phyloP scores from a whole-genome alignment of 2,113 vertebrate species.

The Pipa parva region DNA sequence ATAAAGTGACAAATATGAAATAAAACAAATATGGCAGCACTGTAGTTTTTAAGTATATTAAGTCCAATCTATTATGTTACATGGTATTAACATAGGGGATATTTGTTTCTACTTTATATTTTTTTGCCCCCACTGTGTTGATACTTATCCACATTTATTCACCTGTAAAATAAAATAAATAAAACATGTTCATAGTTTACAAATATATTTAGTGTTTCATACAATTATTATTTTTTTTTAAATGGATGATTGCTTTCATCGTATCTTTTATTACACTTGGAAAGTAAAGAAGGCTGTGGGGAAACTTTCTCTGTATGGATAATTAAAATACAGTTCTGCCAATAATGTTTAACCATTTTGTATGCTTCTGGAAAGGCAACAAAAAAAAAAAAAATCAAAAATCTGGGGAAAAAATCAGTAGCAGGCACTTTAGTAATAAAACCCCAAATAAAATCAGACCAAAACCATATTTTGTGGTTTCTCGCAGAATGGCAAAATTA shows the following conservation, averaged over 20 bases:
- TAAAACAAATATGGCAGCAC: too few species aligned
- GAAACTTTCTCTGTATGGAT: slow-evolving; percentile 45
- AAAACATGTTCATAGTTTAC: too few species aligned
- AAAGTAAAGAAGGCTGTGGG: slow-evolving; percentile 42
- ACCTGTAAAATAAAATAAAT: too few species aligned
- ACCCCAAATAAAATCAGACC: slow-evolving; percentile 65
- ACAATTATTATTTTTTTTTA: too few species aligned
- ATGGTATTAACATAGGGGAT: too few species aligned
- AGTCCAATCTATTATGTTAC: too few species aligned
- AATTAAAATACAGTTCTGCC: slow-evolving; percentile 29
- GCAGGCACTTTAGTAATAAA: slow-evolving; percentile 62
- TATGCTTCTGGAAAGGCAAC: slow-evolving; percentile 6
- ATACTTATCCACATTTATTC: too few species aligned
- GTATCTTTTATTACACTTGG: slow-evolving; percentile 48
- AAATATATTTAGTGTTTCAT: too few species aligned
- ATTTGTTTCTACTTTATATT: too few species aligned
- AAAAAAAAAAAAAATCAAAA: slow-evolving; percentile 2
- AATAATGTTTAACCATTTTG: slow-evolving; percentile 4
- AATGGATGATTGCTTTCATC: slow-evolving; percentile 53
- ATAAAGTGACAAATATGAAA: too few species aligned
- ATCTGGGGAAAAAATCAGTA: slow-evolving; percentile 52
- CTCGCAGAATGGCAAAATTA: slow-evolving; percentile 72
- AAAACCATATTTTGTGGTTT: slow-evolving; percentile 69
- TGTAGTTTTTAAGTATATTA: too few species aligned
- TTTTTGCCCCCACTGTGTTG: too few species aligned